A percentile compares a stretch with the other conserved stretches of the same genome.
These are phyloP conservation scores for Chromis chromis DNA, from an alignment of 2,797 vertebrate species.

Conservation along the genomic window DNA sequence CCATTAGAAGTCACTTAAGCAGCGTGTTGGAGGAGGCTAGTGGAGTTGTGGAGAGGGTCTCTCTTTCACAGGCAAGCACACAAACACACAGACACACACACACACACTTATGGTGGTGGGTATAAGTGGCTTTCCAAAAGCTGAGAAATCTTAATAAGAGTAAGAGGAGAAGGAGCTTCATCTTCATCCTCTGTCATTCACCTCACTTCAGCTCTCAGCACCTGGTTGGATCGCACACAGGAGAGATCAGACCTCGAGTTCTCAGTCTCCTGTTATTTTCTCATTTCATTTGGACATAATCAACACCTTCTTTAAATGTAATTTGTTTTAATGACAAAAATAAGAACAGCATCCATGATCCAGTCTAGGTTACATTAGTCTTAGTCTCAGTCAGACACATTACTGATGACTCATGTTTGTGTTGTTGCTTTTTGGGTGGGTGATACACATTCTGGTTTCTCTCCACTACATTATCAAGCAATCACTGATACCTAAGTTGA, in stretches of 20 bases:
- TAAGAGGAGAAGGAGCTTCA: conserved; percentile 3
- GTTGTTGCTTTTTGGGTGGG: background rate
- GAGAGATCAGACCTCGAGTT: background rate
- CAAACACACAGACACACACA: conserved; percentile 1
- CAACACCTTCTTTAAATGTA: background rate
- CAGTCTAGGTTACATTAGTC: conserved; percentile 14
- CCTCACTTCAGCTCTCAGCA: conserved; percentile 19
- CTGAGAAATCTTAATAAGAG: conserved; percentile 34
- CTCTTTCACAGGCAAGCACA: conserved; percentile 4
- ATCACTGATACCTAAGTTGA: background rate
- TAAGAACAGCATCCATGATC: conserved; percentile 3
- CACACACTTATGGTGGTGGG: conserved; percentile 15
- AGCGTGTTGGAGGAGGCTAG: conserved; percentile 50
- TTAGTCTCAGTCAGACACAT: conserved; percentile 7
- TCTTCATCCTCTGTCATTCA: conserved; percentile 17
- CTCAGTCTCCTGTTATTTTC: background rate
- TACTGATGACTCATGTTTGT: conserved; percentile 18
- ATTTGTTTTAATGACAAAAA: background rate
- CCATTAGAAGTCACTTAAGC: conserved; percentile 78
- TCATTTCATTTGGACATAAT: background rate
- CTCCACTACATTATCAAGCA: background rate
- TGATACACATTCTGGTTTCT: conserved; percentile 27
- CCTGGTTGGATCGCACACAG: conserved; percentile 1
- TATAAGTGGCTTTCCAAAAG: conserved; percentile 44
- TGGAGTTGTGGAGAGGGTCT: conserved; percentile 57